Evolutionary conservation across 2,888 invertebrate species (phyloP).

Genomic region (Agrochola lychnidis): DNA sequence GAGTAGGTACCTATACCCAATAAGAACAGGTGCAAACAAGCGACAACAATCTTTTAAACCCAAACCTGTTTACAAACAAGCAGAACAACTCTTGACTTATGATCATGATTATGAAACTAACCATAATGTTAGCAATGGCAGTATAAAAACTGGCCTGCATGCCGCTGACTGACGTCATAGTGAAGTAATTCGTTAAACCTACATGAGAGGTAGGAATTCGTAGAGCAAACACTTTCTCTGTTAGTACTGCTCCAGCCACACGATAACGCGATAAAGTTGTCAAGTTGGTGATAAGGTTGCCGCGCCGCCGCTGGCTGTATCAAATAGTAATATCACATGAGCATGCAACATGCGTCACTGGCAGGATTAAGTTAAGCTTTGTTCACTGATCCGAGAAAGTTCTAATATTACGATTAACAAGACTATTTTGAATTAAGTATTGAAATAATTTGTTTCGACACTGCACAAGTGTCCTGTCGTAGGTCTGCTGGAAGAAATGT

Average conservation of each 20-base stretch:
- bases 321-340: conserved; percentile 72
- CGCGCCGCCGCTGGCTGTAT: conserved; percentile 50
- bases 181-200: conserved; percentile 71
- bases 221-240: conserved; percentile 78
- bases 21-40: conserved; percentile 16
- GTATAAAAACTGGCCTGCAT: conserved; percentile 34
- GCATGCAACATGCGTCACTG: conserved; percentile 70
- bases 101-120: conserved; percentile 54
- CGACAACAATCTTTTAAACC: conserved; percentile 23
- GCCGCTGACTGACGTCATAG: conserved; percentile 69
- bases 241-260: conserved; percentile 65
- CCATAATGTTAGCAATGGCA: conserved; percentile 39
- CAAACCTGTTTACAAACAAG: conserved; percentile 30
- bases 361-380: conserved; percentile 60
- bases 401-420: conserved; percentile 14
- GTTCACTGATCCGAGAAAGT: conserved; percentile 39
- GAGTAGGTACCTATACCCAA: neutral
- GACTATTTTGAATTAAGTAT: neutral
- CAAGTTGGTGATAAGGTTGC: conserved; percentile 66
- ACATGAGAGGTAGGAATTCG: conserved; percentile 76
- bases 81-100: conserved; percentile 46
- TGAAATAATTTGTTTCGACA: neutral
- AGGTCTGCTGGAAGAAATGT: neutral
- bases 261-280: conserved; percentile 71
- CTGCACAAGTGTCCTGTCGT: neutral